Evolutionary conservation across 2,113 vertebrate species (phyloP).

Genomic region (Sinocyclocheilus maitianheensis): DNA sequence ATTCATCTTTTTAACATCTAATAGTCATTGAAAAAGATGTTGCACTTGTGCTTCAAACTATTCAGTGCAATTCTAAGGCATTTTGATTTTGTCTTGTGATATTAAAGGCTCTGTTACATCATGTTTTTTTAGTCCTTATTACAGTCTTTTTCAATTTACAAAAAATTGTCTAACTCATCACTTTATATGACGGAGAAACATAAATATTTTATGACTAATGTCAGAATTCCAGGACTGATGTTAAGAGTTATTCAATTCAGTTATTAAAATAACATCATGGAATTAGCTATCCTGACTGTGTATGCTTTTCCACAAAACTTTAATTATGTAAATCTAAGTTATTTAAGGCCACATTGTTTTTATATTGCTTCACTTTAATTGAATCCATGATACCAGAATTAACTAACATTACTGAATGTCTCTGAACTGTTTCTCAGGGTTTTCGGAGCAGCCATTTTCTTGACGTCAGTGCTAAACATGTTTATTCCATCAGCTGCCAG

Average conservation of each 20-base stretch:
- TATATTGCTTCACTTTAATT: neutral
- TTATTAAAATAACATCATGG: neutral
- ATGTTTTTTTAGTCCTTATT: too few species aligned
- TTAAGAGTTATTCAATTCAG: neutral
- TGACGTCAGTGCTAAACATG: slow-evolving; percentile 96
- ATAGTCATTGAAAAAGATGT: too few species aligned
- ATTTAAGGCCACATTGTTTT: neutral
- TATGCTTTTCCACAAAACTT: neutral
- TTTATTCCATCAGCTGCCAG: slow-evolving; percentile 94
- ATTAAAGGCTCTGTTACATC: neutral
- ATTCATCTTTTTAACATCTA: too few species aligned
- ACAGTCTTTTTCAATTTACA: neutral
- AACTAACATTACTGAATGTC: neutral
- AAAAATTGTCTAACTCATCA: slow-evolving; percentile 7
- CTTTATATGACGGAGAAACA: neutral
- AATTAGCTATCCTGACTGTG: neutral
- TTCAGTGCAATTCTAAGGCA: neutral
- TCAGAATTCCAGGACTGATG: neutral
- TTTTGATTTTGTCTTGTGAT: neutral
- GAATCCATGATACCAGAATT: neutral
- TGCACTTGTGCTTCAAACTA: too few species aligned
- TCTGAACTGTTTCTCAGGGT: slow-evolving; percentile 76
- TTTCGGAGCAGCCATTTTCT: slow-evolving; percentile 95
- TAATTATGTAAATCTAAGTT: neutral
- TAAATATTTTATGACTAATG: neutral